Evolutionary conservation across 2,888 invertebrate species (phyloP), one percentile per base, ranked within the genome.

Genomic region (Octonoba sinensis): DNA sequence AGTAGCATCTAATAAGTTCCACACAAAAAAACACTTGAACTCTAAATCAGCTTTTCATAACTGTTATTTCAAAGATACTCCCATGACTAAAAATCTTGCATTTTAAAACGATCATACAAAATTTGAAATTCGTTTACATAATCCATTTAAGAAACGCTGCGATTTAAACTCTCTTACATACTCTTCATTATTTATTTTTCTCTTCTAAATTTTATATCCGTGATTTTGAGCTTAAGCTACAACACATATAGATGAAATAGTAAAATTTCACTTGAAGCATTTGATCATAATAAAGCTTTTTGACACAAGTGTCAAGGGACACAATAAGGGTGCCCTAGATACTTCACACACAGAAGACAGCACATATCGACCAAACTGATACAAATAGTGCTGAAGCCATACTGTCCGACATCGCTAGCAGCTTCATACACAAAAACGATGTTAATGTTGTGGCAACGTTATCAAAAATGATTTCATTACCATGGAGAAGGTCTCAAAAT

Each of bases 341-440:
- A 36, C 20, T 22, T n/a, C 13, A 65, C 15, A 65, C 44, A 46
- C 16, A 18, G 47, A 65, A 47, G 22, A 65, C 20, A 49, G 24
- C 16, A 49, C 65, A 65, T 44, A 49, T 49, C 65, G 22, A 47
- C 47, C 3, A 20, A 18, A 20, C 65, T 49, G 70, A 3, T 56
- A 24, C 13, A 47, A n/a, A 6, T 47, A 47, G 47, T 36, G 36
- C 36, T 56, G 81, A 81, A 82, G 81, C 81, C 74, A 82, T 82
- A 75, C 74, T 82, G 81, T 57, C 70, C 64, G 60, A 70, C 75
- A 62, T 57, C n/a, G 70, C 70, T 51, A 70, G 57, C 54, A 54
- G 74, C 44, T 74, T 73, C 51, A 36, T 69, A 22, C 51, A 51
- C 62, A 69, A 69, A 69, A 51, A 73, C 59, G 57, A 73, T 13